Conservation (phyloP, 2,797 vertebrate species). For the Heteromormyrus szaboi region DNA sequence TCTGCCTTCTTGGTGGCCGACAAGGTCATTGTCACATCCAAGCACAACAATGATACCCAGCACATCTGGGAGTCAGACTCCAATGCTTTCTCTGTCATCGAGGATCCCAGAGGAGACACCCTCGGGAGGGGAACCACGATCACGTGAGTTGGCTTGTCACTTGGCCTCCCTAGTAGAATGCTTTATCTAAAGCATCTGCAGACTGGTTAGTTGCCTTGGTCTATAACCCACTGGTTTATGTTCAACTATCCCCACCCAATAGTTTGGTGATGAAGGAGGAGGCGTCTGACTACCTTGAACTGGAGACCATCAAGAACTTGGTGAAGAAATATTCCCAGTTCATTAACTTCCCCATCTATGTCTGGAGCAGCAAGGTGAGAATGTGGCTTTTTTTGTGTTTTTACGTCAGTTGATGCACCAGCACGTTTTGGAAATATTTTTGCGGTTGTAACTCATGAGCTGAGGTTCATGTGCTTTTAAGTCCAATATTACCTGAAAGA, state of each 20-base stretch:
- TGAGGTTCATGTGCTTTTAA: neutral
- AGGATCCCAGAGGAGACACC: constrained; percentile 88
- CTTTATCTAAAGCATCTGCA: neutral
- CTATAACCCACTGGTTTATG: neutral
- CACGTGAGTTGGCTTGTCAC: constrained; percentile 67
- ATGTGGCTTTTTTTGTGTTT: neutral
- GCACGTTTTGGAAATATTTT: neutral
- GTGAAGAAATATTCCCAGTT: constrained; percentile 97
- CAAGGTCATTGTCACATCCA: constrained; percentile 92
- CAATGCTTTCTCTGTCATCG: constrained; percentile 85
- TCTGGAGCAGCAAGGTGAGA: constrained; percentile 96
- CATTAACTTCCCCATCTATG: constrained; percentile 97
- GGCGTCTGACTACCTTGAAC: constrained; percentile 91
- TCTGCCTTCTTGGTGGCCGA: constrained; percentile 96
- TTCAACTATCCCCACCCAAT: neutral
- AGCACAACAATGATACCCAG: constrained; percentile 93
- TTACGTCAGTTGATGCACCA: neutral
- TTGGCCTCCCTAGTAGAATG: neutral
- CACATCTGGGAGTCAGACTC: constrained; percentile 99
- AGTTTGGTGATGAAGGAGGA: constrained; percentile 96
- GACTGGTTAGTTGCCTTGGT: neutral
- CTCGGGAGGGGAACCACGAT: constrained; percentile 90
- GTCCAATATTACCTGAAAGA: neutral
- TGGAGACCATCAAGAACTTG: constrained; percentile 94
- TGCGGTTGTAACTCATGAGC: neutral